phyloP scores from a whole-genome alignment of 2,113 vertebrate species.

The Hyaena hyaena region DNA sequence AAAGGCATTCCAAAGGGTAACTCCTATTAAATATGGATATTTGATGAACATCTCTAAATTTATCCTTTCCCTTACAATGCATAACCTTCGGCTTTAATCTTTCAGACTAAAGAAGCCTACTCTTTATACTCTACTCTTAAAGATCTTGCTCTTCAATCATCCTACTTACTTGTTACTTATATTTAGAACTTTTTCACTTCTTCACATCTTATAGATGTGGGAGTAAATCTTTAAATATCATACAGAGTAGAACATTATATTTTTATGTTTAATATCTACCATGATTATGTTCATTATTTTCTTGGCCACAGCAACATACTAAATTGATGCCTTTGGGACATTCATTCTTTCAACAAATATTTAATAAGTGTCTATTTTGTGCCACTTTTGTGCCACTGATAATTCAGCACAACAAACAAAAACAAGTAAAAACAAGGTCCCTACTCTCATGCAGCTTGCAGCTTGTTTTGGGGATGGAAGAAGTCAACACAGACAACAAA shows the following conservation, averaged over 20 bases:
- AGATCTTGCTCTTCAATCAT: neutral
- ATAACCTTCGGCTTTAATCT: neutral
- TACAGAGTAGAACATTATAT: neutral
- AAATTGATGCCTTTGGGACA: neutral
- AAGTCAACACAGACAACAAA: neutral
- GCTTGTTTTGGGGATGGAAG: neutral
- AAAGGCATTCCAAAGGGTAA: neutral
- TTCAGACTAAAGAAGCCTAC: neutral
- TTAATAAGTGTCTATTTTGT: neutral
- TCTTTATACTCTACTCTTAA: neutral
- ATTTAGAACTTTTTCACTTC: slow-evolving; percentile 17
- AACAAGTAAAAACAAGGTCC: neutral
- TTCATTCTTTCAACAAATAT: neutral
- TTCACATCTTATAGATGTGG: neutral
- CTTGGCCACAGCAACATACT: neutral
- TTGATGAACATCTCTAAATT: neutral
- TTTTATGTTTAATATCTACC: neutral
- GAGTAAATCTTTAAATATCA: neutral
- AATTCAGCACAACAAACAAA: neutral
- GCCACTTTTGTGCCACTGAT: neutral
- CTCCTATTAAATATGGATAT: neutral
- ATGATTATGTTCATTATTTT: neutral
- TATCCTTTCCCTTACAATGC: neutral
- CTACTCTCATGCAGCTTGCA: neutral
- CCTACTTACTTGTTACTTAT: neutral